Conservation (phyloP, 37 sponge, comb jelly and placozoan species). For the Agelas oroides region DNA sequence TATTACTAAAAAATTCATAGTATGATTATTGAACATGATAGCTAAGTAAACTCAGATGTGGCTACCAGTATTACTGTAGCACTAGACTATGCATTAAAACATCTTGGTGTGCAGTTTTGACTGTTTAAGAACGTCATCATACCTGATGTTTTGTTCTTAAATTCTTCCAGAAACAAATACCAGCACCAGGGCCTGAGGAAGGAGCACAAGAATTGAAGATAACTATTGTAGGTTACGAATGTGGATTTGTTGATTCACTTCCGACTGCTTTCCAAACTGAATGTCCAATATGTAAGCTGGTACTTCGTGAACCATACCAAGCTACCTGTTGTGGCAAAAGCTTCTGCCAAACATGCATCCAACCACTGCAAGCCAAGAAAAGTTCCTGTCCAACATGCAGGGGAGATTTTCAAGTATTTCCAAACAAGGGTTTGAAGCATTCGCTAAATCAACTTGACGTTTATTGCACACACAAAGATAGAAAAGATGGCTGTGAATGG, state of each 20-base stretch:
- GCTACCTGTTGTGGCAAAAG: conserved; percentile 2
- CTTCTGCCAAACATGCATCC: neutral
- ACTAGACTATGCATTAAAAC: too few relatives aligned
- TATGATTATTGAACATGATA: too few relatives aligned
- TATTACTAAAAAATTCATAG: too few relatives aligned
- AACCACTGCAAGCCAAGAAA: neutral
- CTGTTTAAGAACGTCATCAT: too few relatives aligned
- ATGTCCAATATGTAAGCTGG: conserved; percentile 6
- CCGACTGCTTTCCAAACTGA: neutral
- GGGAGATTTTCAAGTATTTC: neutral
- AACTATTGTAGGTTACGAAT: conserved; percentile 2
- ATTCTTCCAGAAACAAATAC: too few relatives aligned
- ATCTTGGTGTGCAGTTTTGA: too few relatives aligned
- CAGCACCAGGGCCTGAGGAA: too few relatives aligned
- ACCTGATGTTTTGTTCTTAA: too few relatives aligned
- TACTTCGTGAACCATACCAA: conserved; percentile 4
- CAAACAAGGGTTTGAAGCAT: conserved; percentile 36
- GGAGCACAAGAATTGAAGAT: too few relatives aligned
- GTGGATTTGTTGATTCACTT: neutral
- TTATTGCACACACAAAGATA: neutral
- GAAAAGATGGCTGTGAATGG: neutral
- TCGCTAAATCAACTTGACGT: conserved; percentile 37
- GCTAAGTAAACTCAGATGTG: too few relatives aligned
- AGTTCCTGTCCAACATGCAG: neutral
- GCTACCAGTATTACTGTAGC: too few relatives aligned